phyloP scores from a whole-genome alignment of 1,140 invertebrate genomes.

The Samia ricini region DNA sequence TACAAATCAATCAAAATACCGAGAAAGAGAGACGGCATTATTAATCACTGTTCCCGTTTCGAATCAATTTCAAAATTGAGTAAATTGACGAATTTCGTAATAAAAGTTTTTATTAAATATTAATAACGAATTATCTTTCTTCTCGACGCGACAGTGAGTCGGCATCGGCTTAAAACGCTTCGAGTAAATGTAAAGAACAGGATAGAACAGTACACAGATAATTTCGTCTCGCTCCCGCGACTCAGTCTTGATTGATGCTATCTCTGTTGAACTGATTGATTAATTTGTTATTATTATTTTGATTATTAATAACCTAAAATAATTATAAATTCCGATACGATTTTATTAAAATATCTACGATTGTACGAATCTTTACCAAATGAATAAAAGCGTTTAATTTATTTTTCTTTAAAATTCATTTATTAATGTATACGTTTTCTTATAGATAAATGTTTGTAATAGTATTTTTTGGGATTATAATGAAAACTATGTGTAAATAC shows the following conservation, averaged over 20 bases:
- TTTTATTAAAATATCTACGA: too few relatives aligned
- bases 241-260: conserved; percentile 18
- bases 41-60: not conserved
- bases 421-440: too few relatives aligned
- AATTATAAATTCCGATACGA: too few relatives aligned
- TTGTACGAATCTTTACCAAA: too few relatives aligned
- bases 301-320: not conserved
- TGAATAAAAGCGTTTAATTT: too few relatives aligned
- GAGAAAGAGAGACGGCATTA: not conserved
- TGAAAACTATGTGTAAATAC: too few relatives aligned
- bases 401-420: too few relatives aligned
- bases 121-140: conserved; percentile 21
- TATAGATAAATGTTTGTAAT: too few relatives aligned
- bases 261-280: conserved; percentile 30
- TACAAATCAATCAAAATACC: not conserved
- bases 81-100: conserved; percentile 4
- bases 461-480: too few relatives aligned
- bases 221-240: not conserved
- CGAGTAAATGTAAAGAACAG: not conserved
- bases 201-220: not conserved
- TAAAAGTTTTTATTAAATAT: too few relatives aligned
- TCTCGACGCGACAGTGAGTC: not conserved
- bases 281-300: conserved; percentile 12
- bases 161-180: not conserved
- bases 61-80: not conserved